Evolutionary conservation across 2,888 invertebrate species (phyloP), one percentile per base, ranked within the genome.

Genomic region (Acrobasis repandana): DNA sequence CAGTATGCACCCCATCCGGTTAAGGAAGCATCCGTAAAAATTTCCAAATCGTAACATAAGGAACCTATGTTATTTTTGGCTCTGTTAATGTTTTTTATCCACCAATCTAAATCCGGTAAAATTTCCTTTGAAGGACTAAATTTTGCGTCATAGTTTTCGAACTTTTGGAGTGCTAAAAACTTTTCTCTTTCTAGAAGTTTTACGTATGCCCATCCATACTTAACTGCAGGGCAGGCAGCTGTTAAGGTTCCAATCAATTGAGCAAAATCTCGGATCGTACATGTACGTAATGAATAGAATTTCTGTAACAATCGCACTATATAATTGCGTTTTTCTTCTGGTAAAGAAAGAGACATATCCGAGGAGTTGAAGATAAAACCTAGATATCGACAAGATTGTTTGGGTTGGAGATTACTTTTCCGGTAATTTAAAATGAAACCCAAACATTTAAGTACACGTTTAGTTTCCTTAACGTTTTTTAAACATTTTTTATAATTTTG

Each of bases 401-500:
- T 15, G 8, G 47, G 47, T n/a, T 11, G 1, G 1, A 50, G 1
- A 20, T 9, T 10, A 50, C 50, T 50, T 50, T 50, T 50, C 3
- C 18, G 2, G 20, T 20, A 20, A 20, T 20, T 20, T 2, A 20
- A 3, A 3, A 20, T 20, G 4, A 20, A 20, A 20, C 20, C 50
- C 16, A 50, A 11, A 16, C 36, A 36, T 9, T 36, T 8, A 36
- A 36, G 36, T 36, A 36, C 2, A 10, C 11, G 9, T 1, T 4
- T 8, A 10, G 63, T 65, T 52, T 54, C 51, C 1, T 36, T 28
- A 0, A 65, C 28, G 11, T 50, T 50, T 20, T 10, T 9, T 20
- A 11, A 5, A 50, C 50, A 67, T n/a, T 64, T 56, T 2, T 38
- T 11, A 18, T 57, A 65, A 14, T 1, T 15, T 51, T 58, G 15